Conservation (phyloP, 2,888 invertebrate genomes). For the Troides aeacus region DNA sequence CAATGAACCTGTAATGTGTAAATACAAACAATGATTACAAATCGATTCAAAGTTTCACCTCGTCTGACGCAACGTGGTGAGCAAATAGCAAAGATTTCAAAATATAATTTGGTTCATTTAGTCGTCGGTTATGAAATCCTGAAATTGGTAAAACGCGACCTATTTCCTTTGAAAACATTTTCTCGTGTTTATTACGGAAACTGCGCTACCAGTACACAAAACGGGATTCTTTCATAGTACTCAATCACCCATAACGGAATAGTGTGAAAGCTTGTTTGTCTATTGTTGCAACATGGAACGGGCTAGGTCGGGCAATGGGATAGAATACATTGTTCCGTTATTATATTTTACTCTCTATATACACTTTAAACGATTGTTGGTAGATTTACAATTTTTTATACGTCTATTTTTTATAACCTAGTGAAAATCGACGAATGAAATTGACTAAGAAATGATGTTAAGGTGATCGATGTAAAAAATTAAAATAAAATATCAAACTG, state of each 20-base stretch:
- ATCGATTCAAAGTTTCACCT: not conserved
- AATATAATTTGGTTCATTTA: constrained; percentile 11
- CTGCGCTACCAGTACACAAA: constrained; percentile 44
- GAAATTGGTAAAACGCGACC: constrained; percentile 53
- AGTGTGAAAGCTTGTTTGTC: constrained; percentile 65
- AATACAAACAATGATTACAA: not conserved
- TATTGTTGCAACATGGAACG: constrained; percentile 53
- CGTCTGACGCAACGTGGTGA: constrained; percentile 5
- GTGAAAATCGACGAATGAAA: too few relatives aligned
- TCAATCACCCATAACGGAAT: constrained; percentile 59
- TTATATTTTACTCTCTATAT: not conserved
- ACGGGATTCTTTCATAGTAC: constrained; percentile 55
- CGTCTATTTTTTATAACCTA: too few relatives aligned
- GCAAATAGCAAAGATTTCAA: constrained; percentile 10
- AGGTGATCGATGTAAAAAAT: too few relatives aligned
- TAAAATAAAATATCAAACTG: too few relatives aligned
- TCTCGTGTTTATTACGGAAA: constrained; percentile 55
- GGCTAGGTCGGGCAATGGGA: constrained; percentile 70
- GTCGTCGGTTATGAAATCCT: constrained; percentile 30
- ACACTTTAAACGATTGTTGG: not conserved
- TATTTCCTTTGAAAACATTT: constrained; percentile 43
- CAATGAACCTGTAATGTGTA: too few relatives aligned
- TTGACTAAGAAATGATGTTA: too few relatives aligned
- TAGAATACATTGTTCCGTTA: constrained; percentile 34
- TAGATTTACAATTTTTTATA: not conserved